Evolutionary conservation across 2,888 invertebrate genomes (phyloP), one percentile per base, ranked within the genome.

Genomic region (Prosopocoilus inquinatus): DNA sequence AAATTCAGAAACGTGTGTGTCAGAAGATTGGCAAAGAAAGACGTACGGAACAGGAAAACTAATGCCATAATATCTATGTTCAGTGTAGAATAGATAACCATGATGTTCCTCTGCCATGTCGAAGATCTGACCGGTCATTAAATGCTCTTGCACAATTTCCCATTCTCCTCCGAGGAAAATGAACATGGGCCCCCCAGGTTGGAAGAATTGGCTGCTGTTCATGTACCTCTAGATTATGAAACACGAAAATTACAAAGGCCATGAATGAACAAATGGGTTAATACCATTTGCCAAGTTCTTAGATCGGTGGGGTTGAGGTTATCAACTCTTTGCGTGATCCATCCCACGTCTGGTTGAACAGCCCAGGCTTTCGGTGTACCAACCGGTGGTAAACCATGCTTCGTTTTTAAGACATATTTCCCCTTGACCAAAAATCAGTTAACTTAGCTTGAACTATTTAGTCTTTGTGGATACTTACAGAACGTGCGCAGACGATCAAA

Each of bases 61-160:
- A 51, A 81, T 67, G 1, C 93, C 93, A 69, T 93, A 94, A 71
- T 84, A 94, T 63, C 94, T 81, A 73, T 94, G 93, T 70, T 94
- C 94, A 1, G 91, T 85, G 63, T 86, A 86, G 69, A 88, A 87
- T 67, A 90, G 77, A 3, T 83, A 81, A 0, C 87, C 91, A 1
- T 79, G 75, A 59, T 85, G 78, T 16, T 76, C 68, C 47, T 72
- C 66, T 0, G 86, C 88, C 69, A 87, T 76, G 44, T 86, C 83
- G 57, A 81, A 79, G 62, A 88, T 83, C 52, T 86, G 79, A 1
- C 91, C 90, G 0, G 67, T 71, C 20, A 69, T 70, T 65, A 88
- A 74, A 79, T 81, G 85, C 2, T 80, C 80, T 0, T 81, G 70
- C 0, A 77, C 74, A 57, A 90, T 89, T 9, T 76, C 72, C 81